A percentile compares a stretch with the other conserved stretches of the same genome.
phyloP scores from a whole-genome alignment of 2,113 vertebrate genomes.

The Pseudorasbora parva region DNA sequence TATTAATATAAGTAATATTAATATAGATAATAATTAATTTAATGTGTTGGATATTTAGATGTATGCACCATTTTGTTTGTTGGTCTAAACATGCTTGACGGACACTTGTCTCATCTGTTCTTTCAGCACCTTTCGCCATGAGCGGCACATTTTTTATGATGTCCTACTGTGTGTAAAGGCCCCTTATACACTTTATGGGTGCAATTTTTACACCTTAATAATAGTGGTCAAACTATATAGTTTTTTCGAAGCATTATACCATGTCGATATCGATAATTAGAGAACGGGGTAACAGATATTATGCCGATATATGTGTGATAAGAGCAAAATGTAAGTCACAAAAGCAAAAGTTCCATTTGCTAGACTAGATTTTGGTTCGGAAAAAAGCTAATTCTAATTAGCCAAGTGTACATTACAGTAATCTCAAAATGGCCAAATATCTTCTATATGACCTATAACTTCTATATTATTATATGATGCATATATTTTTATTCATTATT shows the following conservation, averaged over 20 bases:
- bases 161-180: background rate
- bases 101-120: background rate
- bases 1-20: background rate
- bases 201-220: background rate
- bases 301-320: background rate
- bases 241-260: background rate
- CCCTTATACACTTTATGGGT: background rate
- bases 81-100: background rate
- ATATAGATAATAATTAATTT: background rate
- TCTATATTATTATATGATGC: no score
- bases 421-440: background rate
- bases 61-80: background rate
- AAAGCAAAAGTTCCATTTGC: background rate
- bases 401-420: background rate
- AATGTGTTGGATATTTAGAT: background rate
- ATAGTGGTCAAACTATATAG: background rate
- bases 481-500: no score
- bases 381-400: background rate
- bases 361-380: background rate
- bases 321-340: background rate
- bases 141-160: background rate
- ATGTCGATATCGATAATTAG: background rate
- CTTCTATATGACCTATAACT: background rate
- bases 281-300: background rate
- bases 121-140: background rate